Conservation (phyloP, 1,140 invertebrate species). For the Drosophila bocki region DNA sequence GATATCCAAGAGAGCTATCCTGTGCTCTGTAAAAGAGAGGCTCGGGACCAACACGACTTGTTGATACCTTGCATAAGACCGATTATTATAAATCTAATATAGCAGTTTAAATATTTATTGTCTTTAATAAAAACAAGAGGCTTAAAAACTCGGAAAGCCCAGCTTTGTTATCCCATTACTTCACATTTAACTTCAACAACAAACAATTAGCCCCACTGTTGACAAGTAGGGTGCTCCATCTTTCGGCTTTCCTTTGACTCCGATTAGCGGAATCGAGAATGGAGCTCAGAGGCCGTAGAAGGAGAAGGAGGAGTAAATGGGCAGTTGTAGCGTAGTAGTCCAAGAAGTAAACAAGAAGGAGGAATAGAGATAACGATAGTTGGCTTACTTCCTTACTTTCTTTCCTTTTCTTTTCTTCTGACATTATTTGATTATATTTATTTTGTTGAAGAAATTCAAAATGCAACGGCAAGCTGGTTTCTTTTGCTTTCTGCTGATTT, state of each 20-base stretch:
- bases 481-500: slow-evolving; percentile 54
- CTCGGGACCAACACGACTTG: background rate
- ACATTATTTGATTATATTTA: background rate
- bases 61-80: background rate
- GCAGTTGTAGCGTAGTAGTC: slow-evolving; percentile 30
- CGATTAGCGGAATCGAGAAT: slow-evolving; percentile 15
- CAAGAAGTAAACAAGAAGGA: slow-evolving; percentile 52
- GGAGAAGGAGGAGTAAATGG: slow-evolving; percentile 7
- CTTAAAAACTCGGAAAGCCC: background rate
- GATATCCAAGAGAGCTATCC: background rate
- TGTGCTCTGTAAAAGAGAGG: background rate
- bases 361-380: slow-evolving; percentile 24
- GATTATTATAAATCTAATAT: background rate
- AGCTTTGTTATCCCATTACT: rapidly evolving
- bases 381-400: slow-evolving; percentile 13
- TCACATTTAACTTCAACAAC: background rate
- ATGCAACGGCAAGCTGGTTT: slow-evolving; percentile 41
- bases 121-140: background rate
- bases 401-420: slow-evolving; percentile 11
- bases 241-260: slow-evolving; percentile 2
- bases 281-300: background rate
- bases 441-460: slow-evolving; percentile 4
- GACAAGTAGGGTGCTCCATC: slow-evolving; percentile 2
- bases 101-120: background rate
- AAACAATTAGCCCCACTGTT: background rate